Conservation (phyloP, 2,797 vertebrate genomes). For the Naso thynnoides region DNA sequence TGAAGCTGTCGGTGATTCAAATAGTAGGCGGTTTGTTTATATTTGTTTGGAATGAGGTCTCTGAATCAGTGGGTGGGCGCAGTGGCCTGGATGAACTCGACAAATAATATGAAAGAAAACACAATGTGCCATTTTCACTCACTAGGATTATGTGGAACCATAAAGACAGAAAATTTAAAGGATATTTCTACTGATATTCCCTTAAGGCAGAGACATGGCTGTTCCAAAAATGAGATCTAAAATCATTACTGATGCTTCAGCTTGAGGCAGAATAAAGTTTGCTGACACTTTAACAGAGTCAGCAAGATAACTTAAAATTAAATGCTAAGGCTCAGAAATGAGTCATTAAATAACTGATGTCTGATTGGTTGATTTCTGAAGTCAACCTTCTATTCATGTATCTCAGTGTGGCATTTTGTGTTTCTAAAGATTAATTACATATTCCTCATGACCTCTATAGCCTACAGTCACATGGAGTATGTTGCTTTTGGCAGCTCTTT, state of each 20-base stretch:
- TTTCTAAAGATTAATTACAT: not conserved
- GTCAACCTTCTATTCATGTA: not conserved
- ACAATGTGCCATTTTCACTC: not conserved
- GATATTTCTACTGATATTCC: not conserved
- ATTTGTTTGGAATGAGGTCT: not conserved
- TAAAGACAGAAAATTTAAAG: not conserved
- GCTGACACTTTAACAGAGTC: too few species aligned
- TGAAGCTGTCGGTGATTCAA: not conserved
- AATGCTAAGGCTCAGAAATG: not conserved
- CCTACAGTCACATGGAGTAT: not conserved
- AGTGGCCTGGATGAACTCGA: not conserved
- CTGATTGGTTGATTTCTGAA: not conserved
- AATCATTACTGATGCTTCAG: not conserved
- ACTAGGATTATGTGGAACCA: not conserved
- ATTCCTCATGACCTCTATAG: conserved; percentile 8
- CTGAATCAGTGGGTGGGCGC: not conserved
- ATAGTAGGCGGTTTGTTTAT: not conserved
- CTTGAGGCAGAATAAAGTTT: not conserved
- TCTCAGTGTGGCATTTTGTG: not conserved
- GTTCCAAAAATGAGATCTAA: not conserved
- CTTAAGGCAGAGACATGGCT: not conserved
- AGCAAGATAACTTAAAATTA: not conserved
- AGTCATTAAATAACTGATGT: conserved; percentile 2
- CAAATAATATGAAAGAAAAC: not conserved
- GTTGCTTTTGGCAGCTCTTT: conserved; percentile 17